Conservation (phyloP, 2,113 vertebrate genomes). For the Delphinus delphis region DNA sequence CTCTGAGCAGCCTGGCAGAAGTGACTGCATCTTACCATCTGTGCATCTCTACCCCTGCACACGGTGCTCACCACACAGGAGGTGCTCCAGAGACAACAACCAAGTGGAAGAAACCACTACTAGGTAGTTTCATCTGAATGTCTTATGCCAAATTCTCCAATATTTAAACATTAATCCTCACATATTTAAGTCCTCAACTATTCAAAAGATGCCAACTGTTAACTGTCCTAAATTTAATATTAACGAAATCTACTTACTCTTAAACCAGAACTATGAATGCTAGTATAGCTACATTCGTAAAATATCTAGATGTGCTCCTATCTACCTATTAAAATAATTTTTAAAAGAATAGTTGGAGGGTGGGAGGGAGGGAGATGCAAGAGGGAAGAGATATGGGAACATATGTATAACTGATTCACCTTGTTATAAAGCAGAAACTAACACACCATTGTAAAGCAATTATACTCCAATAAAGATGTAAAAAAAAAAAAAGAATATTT, state of each 20-base stretch:
- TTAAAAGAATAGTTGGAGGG: neutral
- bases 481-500: neutral
- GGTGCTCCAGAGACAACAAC: neutral
- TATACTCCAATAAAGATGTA: too few species aligned
- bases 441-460: too few species aligned
- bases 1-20: neutral
- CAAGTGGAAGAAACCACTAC: neutral
- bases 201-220: neutral
- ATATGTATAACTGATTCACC: too few species aligned
- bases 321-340: neutral
- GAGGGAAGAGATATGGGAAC: too few species aligned
- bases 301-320: neutral
- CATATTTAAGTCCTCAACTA: neutral
- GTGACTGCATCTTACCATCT: too few species aligned
- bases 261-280: neutral
- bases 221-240: neutral
- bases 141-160: neutral
- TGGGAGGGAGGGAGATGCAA: too few species aligned
- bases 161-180: neutral
- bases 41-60: too few species aligned
- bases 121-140: neutral
- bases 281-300: neutral
- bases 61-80: neutral
- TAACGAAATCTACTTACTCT: constrained; percentile 24
- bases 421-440: too few species aligned